Evolutionary conservation across 2,888 invertebrate genomes (phyloP), one percentile per base, ranked within the genome.

Genomic region (Heliconius ethilla): DNA sequence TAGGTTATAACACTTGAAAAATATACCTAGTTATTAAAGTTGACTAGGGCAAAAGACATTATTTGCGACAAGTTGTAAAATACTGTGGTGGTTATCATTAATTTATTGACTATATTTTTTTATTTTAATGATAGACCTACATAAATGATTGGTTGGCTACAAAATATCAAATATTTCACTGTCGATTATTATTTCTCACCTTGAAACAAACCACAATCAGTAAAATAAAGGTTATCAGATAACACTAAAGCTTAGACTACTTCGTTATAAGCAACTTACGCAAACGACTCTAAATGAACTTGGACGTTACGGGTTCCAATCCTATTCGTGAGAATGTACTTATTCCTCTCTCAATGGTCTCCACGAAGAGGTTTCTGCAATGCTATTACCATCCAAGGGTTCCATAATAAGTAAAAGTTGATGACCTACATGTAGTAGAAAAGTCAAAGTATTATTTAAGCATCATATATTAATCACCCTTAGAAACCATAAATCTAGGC

Each of bases 401-500:
- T 45, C 13, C 45, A 45, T 33, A 33, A 33, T 0, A 33, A 33
- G 33, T 33, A 33, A 33, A 33, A 9, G 9, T 7, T 33, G 33
- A 33, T 7, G 33, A 33, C 7, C 33, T 33, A 7, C 1, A 0
- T 51, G 45, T 51, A 51, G 45, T 18, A 2, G 45, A 18, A 51
- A 51, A 18, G 18, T 51, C 29, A 33, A n/a, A 29, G n/a, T 13
- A 33, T 40, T 25, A 63, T 18, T 63, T 74, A 40, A 40, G 37
- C 25, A 37, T 74, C 33, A 62, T 74, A 37, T 63, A 74, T 63
- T 40, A 37, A 62, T 33, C 37, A 62, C 37, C 4, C 40, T 63
- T 33, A 63, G 25, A 63, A 75, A 63, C 70, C 45, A 70, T 76
- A 29, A 77, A 75, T 63, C 51, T 55, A 33, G 59, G 27, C 67